Evolutionary conservation across 2,888 invertebrate genomes (phyloP), one percentile per base, ranked within the genome.

Genomic region (Leptothorax acervorum): DNA sequence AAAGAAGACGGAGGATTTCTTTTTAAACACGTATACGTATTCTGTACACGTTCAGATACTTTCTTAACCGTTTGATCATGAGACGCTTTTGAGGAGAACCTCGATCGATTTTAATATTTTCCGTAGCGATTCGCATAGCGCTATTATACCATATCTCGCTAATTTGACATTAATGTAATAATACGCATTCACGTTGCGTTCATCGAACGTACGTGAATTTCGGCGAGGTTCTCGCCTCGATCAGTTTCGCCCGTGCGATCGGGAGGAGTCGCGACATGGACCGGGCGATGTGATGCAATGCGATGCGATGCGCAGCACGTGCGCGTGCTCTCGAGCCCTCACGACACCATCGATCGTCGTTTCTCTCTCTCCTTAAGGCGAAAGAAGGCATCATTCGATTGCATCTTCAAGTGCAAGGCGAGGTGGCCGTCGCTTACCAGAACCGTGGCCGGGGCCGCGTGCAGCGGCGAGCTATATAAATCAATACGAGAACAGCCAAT

Each of bases 311-410:
- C 83, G 73, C 84, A 66, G 76, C 76, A 79, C 78, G 82, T 68
- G 79, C 83, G 84, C 84, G 82, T 71, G 86, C 79, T 82, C 68
- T 85, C 68, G 53, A 71, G 71, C 39, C 18, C 78, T 53, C 76
- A 62, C 82, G 83, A 86, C 65, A 76, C 76, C 85, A 89, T 89
- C 86, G 89, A 89, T 89, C 88, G 88, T 70, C 68, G 78, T 70
- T 31, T 42, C 81, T 79, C 63, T 76, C 79, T 81, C 60, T 83
- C 65, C 81, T 86, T 85, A 85, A 88, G 84, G n/a, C 71, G 84
- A 89, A 88, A 86, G 85, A 89, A 86, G 76, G 85, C 75, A 81
- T 55, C 68, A 81, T 85, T 85, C 75, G 86, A 86, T 85, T 81
- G 86, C 86, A 87, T 89, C 86, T 83, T 42, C 76, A 57, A 81